A percentile compares a stretch with the other conserved stretches of the same genome.
Evolutionary conservation across 1,140 invertebrate species (phyloP).

Genomic region (Xylocopa sonorina): DNA sequence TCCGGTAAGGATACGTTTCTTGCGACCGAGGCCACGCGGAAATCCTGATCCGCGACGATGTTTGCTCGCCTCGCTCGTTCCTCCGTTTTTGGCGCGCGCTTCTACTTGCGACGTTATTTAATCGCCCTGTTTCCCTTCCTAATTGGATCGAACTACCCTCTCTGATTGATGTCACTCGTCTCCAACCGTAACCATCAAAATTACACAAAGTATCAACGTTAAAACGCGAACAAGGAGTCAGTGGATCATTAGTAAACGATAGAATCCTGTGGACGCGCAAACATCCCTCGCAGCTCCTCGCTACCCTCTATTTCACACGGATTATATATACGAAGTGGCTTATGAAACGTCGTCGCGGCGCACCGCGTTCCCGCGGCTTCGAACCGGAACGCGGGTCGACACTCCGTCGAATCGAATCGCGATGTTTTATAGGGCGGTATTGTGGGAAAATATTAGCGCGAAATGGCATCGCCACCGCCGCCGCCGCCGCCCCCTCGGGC

Average conservation of each 20-base stretch:
- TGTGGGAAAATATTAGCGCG: slow-evolving; percentile 53
- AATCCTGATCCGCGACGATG: neutral
- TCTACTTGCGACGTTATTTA: neutral
- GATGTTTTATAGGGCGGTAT: slow-evolving; percentile 39
- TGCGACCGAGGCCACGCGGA: neutral
- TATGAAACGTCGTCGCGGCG: neutral
- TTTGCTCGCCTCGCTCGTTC: neutral
- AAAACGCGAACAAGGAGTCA: too few relatives aligned
- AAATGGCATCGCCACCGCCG: slow-evolving; percentile 37
- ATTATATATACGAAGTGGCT: slow-evolving; percentile 3
- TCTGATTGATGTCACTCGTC: neutral
- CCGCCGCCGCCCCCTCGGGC: too few relatives aligned
- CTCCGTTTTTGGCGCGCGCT: neutral
- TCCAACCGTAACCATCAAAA: too few relatives aligned
- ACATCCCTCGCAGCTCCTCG: neutral
- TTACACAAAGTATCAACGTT: too few relatives aligned
- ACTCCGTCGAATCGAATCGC: slow-evolving; percentile 2
- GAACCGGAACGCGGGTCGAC: too few relatives aligned
- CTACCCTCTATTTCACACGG: slow-evolving; percentile 4
- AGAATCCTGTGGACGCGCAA: too few relatives aligned
- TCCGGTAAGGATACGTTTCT: slow-evolving; percentile 2
- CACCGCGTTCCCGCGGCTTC: too few relatives aligned
- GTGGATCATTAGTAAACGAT: neutral
- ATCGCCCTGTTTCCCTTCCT: neutral
- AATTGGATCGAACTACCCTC: neutral